Evolutionary conservation across 2,888 invertebrate species (phyloP), one percentile per base, ranked within the genome.

Genomic region (Troilus luridus): DNA sequence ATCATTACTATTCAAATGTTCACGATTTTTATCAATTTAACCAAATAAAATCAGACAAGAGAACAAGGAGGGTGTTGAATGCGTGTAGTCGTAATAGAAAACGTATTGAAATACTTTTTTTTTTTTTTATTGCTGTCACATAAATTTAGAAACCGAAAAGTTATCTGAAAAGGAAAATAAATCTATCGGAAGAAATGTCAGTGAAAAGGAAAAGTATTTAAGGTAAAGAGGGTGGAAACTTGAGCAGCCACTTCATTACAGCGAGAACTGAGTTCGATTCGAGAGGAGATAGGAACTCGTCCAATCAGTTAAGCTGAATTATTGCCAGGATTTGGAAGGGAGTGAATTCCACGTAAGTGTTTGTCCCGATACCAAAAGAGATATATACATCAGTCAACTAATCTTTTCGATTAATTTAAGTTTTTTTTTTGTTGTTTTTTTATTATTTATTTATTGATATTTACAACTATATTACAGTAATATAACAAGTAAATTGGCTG

Each of bases 291-390:
- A 67, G 67, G 24, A 67, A 3, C 6, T 0, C 12, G 5, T 67
- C 67, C 67, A 67, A 67, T 67, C 67, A 67, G 67, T 67, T 67
- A 67, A 67, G 24, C 12, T 67, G 67, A 67, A 24, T 27, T 67
- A 67, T 24, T 12, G 67, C 67, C 67, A 10, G 3, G 12, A 5
- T 67, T 67, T 7, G 5, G 10, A 14, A 67, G 12, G 14, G 67
- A 41, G 41, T 41, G 41, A 67, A 14, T 14, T 24, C 24, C 10
- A 12, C 5, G 24, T 24, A 67, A 27, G 24, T 12, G 24, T 64
- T 64, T 64, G 64, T 67, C 67, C 8, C 64, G 6, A 6, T 24
- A 14, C 67, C 24, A 11, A 24, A 3, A 6, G n/a, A 6, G 24
- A 12, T 24, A 11, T 24, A 67, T 10, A 5, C 0, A 10, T 6